Evolutionary conservation across 1,140 invertebrate species (phyloP).

Genomic region (Ephestia elutella): DNA sequence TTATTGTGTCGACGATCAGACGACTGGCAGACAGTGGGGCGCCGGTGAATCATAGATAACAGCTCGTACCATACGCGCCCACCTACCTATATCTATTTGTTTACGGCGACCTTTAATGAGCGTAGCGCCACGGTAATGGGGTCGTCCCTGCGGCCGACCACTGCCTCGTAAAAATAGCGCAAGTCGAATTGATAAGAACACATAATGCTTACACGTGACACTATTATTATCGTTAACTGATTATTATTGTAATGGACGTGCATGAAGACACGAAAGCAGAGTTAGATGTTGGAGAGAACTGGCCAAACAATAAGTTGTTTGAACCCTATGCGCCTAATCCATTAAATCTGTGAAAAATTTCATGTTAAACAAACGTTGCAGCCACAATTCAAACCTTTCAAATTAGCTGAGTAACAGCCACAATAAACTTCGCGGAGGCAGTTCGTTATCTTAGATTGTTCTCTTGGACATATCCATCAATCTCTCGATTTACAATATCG

Average conservation of each 20-base stretch:
- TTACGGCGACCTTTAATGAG: slow-evolving; percentile 61
- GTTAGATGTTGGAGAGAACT: too few species aligned
- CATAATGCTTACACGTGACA: not conserved
- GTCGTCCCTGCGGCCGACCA: slow-evolving; percentile 30
- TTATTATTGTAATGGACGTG: not conserved
- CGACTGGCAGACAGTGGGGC: slow-evolving; percentile 57
- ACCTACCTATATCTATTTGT: slow-evolving; percentile 64
- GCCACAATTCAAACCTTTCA: not conserved
- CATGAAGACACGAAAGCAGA: too few species aligned
- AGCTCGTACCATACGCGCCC: slow-evolving; percentile 45
- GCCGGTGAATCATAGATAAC: slow-evolving; percentile 68
- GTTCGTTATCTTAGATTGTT: not conserved
- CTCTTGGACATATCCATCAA: not conserved
- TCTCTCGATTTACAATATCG: not conserved
- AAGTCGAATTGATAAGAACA: slow-evolving; percentile 9
- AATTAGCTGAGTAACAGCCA: not conserved
- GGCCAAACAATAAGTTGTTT: too few species aligned
- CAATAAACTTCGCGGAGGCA: not conserved
- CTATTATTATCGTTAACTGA: not conserved
- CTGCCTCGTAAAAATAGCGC: slow-evolving; percentile 42
- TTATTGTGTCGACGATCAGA: slow-evolving; percentile 58
- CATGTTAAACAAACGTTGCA: not conserved
- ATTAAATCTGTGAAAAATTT: too few species aligned
- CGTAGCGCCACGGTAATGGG: slow-evolving; percentile 36
- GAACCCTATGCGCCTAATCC: too few species aligned